A percentile compares a stretch with the other conserved stretches of the same genome.
Conservation (phyloP, 2,113 vertebrate species). For the Tinamus guttatus region DNA sequence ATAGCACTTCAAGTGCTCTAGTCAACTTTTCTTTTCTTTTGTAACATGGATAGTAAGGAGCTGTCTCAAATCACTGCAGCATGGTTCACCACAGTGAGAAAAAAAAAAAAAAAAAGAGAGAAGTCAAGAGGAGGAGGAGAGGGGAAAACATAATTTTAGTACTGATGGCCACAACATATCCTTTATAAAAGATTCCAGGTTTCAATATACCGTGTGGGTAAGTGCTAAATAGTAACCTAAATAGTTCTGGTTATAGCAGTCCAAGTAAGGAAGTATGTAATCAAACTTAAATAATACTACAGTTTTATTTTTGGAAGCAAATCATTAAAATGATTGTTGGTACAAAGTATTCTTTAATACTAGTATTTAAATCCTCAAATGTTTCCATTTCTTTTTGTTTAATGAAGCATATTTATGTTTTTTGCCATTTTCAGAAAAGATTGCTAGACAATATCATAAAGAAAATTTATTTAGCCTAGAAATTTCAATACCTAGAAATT, state of each 20-base stretch:
- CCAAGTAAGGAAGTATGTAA: not conserved
- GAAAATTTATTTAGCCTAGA: constrained; percentile 66
- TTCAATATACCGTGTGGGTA: not conserved
- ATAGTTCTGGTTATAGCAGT: not conserved
- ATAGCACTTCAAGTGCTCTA: not conserved
- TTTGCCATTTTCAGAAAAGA: constrained; percentile 33
- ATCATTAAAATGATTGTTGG: constrained; percentile 44
- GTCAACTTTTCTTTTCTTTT: not conserved
- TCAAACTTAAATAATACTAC: not conserved
- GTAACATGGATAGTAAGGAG: not conserved
- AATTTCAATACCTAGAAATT: constrained; percentile 59
- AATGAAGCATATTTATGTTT: constrained; percentile 54
- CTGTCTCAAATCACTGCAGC: not conserved
- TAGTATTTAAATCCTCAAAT: constrained; percentile 28
- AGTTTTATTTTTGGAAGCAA: constrained; percentile 22
- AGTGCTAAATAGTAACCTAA: not conserved
- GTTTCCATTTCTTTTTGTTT: constrained; percentile 54
- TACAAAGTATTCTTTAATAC: constrained; percentile 28
- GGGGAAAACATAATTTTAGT: not conserved
- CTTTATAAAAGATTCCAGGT: not conserved
- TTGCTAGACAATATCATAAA: constrained; percentile 54
- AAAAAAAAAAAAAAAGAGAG: too few relatives aligned
- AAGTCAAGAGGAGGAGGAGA: too few relatives aligned
- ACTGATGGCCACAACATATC: not conserved
- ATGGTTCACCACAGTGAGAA: not conserved